Percentiles rank a stretch among this genome's conserved stretches.
These are phyloP conservation scores for Notiomystis cincta DNA, from an alignment of 2,113 vertebrate species.

Conservation along the genomic window DNA sequence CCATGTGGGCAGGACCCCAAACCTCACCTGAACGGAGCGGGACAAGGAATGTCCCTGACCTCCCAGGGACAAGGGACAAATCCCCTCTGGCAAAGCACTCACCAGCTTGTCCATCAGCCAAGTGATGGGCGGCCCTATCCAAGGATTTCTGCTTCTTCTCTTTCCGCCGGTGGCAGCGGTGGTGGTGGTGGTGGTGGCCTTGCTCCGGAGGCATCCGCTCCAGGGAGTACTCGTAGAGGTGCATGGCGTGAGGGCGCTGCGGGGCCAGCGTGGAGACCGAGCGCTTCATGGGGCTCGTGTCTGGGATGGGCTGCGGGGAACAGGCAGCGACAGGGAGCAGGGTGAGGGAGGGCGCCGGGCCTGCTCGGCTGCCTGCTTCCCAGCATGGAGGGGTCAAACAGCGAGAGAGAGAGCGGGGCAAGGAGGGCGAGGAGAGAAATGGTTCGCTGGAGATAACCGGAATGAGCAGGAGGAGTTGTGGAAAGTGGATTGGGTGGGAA, in stretches of 20 bases:
- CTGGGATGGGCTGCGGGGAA: conserved; percentile 78
- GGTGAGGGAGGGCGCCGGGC: neutral
- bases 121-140: conserved; percentile 77
- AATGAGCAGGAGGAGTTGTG: neutral
- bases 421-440: neutral
- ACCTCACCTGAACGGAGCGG: neutral
- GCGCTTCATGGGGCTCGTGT: conserved; percentile 89
- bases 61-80: neutral
- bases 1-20: neutral
- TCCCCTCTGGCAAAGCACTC: neutral
- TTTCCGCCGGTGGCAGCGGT: conserved; percentile 86
- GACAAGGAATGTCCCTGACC: rapidly evolving
- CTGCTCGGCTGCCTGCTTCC: neutral
- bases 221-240: conserved; percentile 76
- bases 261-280: conserved; percentile 87
- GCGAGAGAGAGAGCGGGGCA: neutral
- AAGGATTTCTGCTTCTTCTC: conserved; percentile 89
- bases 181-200: conserved; percentile 85
- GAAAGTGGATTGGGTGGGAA: neutral
- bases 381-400: neutral
- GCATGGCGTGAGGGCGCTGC: conserved; percentile 78
- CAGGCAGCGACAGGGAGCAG: neutral
- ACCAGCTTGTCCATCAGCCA: conserved; percentile 76
- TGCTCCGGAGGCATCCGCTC: conserved; percentile 78
- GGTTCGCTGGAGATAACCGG: neutral